These are phyloP conservation scores for Synergus gifuensis DNA, from an alignment of 2,888 invertebrate species.

Conservation along the genomic window DNA sequence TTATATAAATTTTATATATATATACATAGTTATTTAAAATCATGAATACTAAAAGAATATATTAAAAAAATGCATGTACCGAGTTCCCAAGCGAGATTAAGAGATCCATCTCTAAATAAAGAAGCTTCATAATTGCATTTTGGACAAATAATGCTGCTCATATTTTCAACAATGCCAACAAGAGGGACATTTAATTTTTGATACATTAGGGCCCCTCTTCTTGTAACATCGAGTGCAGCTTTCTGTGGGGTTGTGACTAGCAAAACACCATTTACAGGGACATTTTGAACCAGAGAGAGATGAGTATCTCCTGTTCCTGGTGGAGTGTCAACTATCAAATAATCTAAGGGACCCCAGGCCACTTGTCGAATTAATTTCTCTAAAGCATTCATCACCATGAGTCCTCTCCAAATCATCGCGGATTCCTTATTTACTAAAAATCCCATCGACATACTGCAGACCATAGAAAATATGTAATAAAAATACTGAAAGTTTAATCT, in stretches of 20 bases:
- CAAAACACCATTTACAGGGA: conserved; percentile 91
- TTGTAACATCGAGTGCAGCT: conserved; percentile 91
- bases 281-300: conserved; percentile 92
- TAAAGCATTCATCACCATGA: conserved; percentile 97
- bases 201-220: conserved; percentile 93
- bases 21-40: background rate
- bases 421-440: conserved; percentile 90
- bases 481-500: background rate
- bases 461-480: background rate
- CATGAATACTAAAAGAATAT: conserved; percentile 30
- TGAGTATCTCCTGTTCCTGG: conserved; percentile 98
- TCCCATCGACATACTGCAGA: conserved; percentile 94
- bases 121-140: conserved; percentile 86
- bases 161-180: conserved; percentile 94
- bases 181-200: conserved; percentile 89
- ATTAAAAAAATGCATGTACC: conserved; percentile 69
- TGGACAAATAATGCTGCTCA: conserved; percentile 89
- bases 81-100: conserved; percentile 82
- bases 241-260: conserved; percentile 96
- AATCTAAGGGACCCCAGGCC: conserved; percentile 93
- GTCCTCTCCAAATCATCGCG: conserved; percentile 96
- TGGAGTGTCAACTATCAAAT: conserved; percentile 95
- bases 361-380: conserved; percentile 91
- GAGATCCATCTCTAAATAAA: conserved; percentile 86
- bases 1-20: no score